Conservation (phyloP, 2,113 vertebrate species). For the Penelope pileata region DNA sequence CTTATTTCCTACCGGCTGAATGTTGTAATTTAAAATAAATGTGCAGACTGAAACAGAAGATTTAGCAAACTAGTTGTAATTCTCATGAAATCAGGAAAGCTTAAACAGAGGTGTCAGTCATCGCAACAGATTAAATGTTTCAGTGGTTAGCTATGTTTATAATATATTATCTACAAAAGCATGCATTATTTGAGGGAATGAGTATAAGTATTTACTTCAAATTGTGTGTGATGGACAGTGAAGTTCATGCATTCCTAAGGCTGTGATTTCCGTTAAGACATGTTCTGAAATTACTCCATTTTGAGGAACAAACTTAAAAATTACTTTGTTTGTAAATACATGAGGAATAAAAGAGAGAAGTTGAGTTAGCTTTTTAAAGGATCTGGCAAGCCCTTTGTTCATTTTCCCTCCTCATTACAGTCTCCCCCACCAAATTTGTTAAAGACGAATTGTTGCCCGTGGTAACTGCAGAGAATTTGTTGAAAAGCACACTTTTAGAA, state of each 20-base stretch:
- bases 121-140: neutral
- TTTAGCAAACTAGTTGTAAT: neutral
- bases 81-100: neutral
- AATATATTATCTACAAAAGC: neutral
- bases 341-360: neutral
- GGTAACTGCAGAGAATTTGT: conserved; percentile 74
- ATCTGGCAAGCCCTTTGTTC: conserved; percentile 25
- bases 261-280: neutral
- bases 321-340: neutral
- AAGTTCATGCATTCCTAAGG: neutral
- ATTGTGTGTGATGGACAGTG: accelerated
- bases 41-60: neutral
- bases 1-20: neutral
- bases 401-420: neutral
- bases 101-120: neutral
- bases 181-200: neutral
- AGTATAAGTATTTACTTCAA: neutral
- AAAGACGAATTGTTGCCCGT: conserved; percentile 61
- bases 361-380: neutral
- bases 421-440: conserved; percentile 32
- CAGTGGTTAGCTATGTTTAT: neutral
- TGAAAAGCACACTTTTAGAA: conserved; percentile 66
- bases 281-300: neutral
- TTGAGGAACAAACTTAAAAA: neutral
- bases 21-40: neutral